phyloP scores from a whole-genome alignment of 2,888 invertebrate genomes.

The Folsomia candida region DNA sequence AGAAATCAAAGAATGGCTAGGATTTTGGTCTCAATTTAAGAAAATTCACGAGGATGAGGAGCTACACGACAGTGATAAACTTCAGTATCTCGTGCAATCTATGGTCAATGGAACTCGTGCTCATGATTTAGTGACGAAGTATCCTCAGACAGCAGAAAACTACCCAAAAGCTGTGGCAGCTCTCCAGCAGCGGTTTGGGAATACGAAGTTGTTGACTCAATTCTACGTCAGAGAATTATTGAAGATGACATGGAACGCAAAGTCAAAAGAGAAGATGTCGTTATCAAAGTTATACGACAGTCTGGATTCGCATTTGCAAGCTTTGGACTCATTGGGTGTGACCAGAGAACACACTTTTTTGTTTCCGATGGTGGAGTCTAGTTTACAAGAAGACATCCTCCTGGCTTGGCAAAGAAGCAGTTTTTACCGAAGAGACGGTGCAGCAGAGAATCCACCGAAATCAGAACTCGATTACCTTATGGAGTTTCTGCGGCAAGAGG shows the following conservation, averaged over 20 bases:
- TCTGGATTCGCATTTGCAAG: slow-evolving; percentile 26
- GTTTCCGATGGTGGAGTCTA: slow-evolving; percentile 48
- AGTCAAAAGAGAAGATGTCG: neutral
- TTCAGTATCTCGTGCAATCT: slow-evolving; percentile 47
- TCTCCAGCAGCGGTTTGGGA: slow-evolving; percentile 30
- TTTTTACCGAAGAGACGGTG: slow-evolving; percentile 9
- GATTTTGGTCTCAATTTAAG: too few relatives aligned
- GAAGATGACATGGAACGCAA: slow-evolving; percentile 43
- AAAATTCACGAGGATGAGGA: too few relatives aligned
- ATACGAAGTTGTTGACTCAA: slow-evolving; percentile 50
- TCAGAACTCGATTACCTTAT: slow-evolving; percentile 11
- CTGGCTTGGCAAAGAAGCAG: slow-evolving; percentile 47
- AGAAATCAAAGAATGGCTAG: slow-evolving; percentile 47
- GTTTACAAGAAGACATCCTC: too few relatives aligned
- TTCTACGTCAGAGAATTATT: slow-evolving; percentile 51
- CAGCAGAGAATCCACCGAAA: neutral
- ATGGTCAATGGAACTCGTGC: slow-evolving; percentile 45
- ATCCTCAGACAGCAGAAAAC: slow-evolving; percentile 41
- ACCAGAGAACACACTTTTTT: slow-evolving; percentile 25
- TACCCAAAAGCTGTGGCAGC: slow-evolving; percentile 47
- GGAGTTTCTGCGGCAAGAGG: slow-evolving; percentile 7
- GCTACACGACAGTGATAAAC: slow-evolving; percentile 21
- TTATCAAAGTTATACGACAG: too few relatives aligned
- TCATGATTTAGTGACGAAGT: slow-evolving; percentile 42
- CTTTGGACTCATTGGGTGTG: slow-evolving; percentile 23